These are phyloP conservation scores for Oreortyx pictus DNA, from an alignment of 2,797 vertebrate species.

Conservation along the genomic window DNA sequence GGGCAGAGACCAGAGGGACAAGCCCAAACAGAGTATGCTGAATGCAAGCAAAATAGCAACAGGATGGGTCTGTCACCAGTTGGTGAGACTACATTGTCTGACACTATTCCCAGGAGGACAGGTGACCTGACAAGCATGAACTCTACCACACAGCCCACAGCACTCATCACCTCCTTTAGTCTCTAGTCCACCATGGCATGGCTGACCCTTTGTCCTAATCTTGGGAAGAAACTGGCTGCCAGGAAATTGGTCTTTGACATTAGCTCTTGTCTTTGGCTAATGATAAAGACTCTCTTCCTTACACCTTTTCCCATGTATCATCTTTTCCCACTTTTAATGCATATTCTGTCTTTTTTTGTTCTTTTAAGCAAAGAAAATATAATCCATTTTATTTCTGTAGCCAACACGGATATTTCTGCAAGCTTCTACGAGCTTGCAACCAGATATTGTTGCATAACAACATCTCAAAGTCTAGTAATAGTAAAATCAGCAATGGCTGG, in stretches of 20 bases:
- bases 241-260: background rate
- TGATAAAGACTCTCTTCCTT: background rate
- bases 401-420: background rate
- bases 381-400: background rate
- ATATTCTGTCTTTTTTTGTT: background rate
- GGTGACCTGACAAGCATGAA: slow-evolving; percentile 18
- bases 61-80: slow-evolving; percentile 44
- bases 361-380: background rate
- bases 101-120: slow-evolving; percentile 12
- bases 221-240: background rate
- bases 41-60: slow-evolving; percentile 23
- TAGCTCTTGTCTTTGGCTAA: background rate
- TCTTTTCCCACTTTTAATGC: background rate
- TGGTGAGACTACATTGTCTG: background rate
- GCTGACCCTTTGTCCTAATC: slow-evolving; percentile 10
- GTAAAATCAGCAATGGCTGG: background rate
- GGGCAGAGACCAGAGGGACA: slow-evolving; percentile 14
- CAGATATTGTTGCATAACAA: background rate
- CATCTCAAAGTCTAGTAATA: background rate
- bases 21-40: background rate
- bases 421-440: background rate
- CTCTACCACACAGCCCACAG: background rate
- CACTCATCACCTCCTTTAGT: background rate
- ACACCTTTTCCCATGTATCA: background rate
- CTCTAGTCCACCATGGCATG: background rate